Evolutionary conservation across 2,113 vertebrate genomes (phyloP).

Genomic region (Leucoraja erinaceus): DNA sequence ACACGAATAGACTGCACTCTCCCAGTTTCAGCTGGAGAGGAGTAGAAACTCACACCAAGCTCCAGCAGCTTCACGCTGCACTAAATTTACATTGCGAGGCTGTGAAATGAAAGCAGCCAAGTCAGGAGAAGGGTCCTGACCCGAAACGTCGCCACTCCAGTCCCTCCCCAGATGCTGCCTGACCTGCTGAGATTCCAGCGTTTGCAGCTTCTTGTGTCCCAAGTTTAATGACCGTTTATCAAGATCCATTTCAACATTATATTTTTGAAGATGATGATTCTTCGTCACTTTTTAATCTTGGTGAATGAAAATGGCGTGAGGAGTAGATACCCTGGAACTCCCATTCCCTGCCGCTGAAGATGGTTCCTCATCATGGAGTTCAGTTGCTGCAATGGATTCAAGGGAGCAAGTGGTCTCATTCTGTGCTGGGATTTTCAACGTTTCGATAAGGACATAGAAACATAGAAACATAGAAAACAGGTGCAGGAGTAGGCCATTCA

Average conservation of each 20-base stretch:
- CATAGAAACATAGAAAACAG: no score
- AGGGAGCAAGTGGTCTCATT: no score
- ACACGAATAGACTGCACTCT: not conserved
- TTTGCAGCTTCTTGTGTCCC: no score
- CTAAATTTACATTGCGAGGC: not conserved
- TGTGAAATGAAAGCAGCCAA: not conserved
- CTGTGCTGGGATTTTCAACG: no score
- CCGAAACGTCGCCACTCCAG: no score
- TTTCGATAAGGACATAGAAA: no score
- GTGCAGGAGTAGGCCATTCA: no score
- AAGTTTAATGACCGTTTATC: not conserved
- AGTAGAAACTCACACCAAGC: not conserved
- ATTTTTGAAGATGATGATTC: not conserved
- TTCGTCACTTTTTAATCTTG: constrained; percentile 4
- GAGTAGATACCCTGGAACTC: not conserved
- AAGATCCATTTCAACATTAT: not conserved
- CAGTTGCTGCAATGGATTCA: no score
- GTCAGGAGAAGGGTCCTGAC: no score
- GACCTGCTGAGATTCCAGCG: no score
- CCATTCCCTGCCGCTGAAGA: not conserved
- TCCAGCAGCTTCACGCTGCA: not conserved
- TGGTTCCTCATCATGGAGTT: not conserved
- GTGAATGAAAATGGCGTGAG: not conserved
- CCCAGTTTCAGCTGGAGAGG: no score
- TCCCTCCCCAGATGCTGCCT: no score